Evolutionary conservation across 2,797 vertebrate genomes (phyloP).

Genomic region (Chrosomus eos): DNA sequence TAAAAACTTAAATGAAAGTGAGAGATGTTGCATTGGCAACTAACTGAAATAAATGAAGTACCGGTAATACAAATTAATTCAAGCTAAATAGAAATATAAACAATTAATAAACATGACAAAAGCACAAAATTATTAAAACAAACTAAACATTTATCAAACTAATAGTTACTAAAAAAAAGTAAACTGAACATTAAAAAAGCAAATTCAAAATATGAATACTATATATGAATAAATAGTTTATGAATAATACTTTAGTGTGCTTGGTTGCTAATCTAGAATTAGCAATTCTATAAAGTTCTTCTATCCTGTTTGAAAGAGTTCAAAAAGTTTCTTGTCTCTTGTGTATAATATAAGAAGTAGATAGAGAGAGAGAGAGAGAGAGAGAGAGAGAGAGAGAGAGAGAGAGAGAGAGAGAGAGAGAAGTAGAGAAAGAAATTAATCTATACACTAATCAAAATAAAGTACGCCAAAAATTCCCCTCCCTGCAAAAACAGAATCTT

Average conservation of each 20-base stretch:
- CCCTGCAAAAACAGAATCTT: background rate
- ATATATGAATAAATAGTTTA: background rate
- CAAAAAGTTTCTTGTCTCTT: background rate
- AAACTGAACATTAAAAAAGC: too few species aligned
- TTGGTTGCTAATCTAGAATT: background rate
- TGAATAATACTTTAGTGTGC: background rate
- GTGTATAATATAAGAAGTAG: background rate
- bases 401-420: too few species aligned
- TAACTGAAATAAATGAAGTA: background rate
- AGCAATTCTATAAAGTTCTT: background rate
- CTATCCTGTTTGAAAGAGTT: conserved; percentile 19
- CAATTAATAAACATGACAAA: background rate
- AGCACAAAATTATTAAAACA: background rate
- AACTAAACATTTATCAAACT: background rate
- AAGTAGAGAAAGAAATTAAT: background rate
- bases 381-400: background rate
- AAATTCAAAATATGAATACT: background rate
- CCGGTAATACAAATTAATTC: background rate
- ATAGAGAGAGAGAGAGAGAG: background rate
- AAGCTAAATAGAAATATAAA: background rate
- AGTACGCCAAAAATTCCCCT: background rate
- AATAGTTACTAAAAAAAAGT: background rate
- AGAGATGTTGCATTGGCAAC: background rate
- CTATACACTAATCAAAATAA: background rate
- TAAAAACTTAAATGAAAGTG: background rate